Evolutionary conservation across 2,797 vertebrate genomes (phyloP).

Genomic region (Chelmon rostratus): DNA sequence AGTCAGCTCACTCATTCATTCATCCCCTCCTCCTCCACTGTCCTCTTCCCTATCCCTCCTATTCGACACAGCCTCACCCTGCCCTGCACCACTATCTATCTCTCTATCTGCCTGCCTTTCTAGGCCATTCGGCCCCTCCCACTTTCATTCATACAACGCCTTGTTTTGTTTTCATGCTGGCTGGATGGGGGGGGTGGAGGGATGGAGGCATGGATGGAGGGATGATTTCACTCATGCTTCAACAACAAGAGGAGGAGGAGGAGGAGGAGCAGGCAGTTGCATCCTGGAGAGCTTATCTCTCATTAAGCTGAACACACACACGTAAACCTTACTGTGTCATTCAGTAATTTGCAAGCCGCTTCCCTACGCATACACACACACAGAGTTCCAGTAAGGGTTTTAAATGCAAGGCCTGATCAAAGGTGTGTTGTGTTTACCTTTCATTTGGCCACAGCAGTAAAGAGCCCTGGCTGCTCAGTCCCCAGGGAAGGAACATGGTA

Average conservation of each 20-base stretch:
- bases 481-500: constrained; percentile 74
- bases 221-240: constrained; percentile 71
- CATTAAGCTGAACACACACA: constrained; percentile 68
- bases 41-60: constrained; percentile 55
- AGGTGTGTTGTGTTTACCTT: constrained; percentile 83
- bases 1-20: constrained; percentile 74
- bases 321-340: constrained; percentile 56
- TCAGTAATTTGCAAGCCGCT: constrained; percentile 56
- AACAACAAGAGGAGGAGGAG: constrained; percentile 64
- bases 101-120: constrained; percentile 79
- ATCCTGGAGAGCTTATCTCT: constrained; percentile 71
- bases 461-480: constrained; percentile 64
- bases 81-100: constrained; percentile 76
- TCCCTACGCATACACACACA: constrained; percentile 27
- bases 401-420: constrained; percentile 76
- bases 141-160: constrained; percentile 86
- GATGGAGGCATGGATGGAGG: constrained; percentile 54
- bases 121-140: constrained; percentile 80
- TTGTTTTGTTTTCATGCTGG: constrained; percentile 82
- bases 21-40: constrained; percentile 57
- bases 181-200: constrained; percentile 42
- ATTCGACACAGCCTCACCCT: constrained; percentile 67
- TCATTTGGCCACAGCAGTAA: constrained; percentile 77
- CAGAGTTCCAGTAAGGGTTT: constrained; percentile 70
- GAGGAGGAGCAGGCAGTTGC: constrained; percentile 54